These are phyloP conservation scores for Galerucella pusilla DNA, from an alignment of 2,888 invertebrate species.

Conservation along the genomic window DNA sequence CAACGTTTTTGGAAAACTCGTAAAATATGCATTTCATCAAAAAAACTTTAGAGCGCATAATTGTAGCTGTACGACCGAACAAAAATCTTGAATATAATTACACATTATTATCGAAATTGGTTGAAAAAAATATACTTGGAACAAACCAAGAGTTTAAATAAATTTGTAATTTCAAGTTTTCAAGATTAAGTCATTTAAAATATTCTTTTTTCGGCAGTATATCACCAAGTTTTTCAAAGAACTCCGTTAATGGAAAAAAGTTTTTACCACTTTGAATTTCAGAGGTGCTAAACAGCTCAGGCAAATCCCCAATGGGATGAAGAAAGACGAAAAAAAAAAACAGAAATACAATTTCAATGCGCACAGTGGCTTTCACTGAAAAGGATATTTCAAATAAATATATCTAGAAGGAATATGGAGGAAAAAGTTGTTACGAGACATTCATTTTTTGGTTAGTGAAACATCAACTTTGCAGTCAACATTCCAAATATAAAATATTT, in stretches of 20 bases:
- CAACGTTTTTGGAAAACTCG: no score
- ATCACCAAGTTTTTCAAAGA: constrained; percentile 39
- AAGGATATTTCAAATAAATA: not conserved
- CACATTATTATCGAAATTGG: no score
- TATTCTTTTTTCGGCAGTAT: constrained; percentile 37
- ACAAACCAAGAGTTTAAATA: not conserved
- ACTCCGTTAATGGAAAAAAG: constrained; percentile 28
- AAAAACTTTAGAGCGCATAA: no score
- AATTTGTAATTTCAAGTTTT: not conserved
- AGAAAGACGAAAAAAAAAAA: constrained; percentile 5
- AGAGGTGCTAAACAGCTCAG: constrained; percentile 33
- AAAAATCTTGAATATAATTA: no score
- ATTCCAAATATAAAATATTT: no score
- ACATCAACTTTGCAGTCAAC: no score
- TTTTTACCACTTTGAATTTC: constrained; percentile 36
- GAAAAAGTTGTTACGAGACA: no score
- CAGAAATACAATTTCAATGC: constrained; percentile 4
- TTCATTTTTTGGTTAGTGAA: no score
- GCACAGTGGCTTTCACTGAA: not conserved
- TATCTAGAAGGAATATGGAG: no score
- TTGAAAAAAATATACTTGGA: not conserved
- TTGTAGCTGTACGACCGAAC: no score
- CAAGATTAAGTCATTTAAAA: not conserved
- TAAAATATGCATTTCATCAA: no score
- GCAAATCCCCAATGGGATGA: constrained; percentile 35